phyloP scores from a whole-genome alignment of 1,140 invertebrate species.

The Saccostrea cuccullata region DNA sequence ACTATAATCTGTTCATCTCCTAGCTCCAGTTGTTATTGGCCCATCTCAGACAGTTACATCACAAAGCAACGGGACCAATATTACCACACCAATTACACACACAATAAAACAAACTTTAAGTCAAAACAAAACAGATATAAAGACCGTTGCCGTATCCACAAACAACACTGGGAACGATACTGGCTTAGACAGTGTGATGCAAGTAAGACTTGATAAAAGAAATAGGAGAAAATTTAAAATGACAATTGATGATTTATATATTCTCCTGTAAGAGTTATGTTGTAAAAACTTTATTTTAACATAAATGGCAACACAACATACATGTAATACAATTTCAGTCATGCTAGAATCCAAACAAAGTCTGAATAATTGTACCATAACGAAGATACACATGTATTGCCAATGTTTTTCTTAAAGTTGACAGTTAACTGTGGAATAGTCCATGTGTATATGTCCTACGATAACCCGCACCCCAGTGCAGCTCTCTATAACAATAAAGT shows the following conservation, averaged over 20 bases:
- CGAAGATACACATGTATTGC: no score
- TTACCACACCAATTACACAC: background rate
- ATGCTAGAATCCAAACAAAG: no score
- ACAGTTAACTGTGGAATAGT: conserved; percentile 55
- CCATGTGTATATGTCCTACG: conserved; percentile 53
- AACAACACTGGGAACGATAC: background rate
- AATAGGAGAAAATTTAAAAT: no score
- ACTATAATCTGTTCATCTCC: background rate
- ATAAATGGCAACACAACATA: no score
- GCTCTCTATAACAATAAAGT: conserved; percentile 47
- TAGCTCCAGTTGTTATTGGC: background rate
- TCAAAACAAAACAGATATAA: background rate
- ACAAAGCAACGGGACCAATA: background rate
- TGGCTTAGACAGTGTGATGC: background rate
- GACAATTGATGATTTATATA: no score
- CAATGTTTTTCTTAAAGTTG: conserved; percentile 5
- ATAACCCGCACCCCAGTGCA: conserved; percentile 50
- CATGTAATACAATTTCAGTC: no score
- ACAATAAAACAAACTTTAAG: background rate
- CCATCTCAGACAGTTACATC: background rate
- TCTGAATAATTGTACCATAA: background rate
- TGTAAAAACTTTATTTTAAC: no score
- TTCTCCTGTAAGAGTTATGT: no score
- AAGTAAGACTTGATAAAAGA: no score
- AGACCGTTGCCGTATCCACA: background rate